Evolutionary conservation across 2,113 vertebrate species (phyloP).

Genomic region (Glaucomys volans): DNA sequence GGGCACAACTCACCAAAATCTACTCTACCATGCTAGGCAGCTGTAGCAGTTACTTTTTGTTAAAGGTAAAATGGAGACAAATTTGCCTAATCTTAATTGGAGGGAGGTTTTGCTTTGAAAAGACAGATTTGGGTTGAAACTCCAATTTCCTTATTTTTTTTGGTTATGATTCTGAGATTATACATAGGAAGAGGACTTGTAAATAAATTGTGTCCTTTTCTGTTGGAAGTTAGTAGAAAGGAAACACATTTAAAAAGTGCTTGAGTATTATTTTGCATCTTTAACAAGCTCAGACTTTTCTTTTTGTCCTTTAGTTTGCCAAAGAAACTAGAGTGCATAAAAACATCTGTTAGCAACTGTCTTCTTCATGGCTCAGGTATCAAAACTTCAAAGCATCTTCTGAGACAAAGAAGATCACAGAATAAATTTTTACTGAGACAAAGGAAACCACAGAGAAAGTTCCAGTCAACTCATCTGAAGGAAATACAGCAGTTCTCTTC

Average conservation of each 20-base stretch:
- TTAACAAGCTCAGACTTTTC: slow-evolving; percentile 59
- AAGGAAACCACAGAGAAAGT: slow-evolving; percentile 55
- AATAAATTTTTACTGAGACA: slow-evolving; percentile 53
- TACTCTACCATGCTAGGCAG: background rate
- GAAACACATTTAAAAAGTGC: background rate
- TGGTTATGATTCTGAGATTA: slow-evolving; percentile 12
- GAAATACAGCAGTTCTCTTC: slow-evolving; percentile 41
- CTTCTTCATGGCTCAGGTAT: slow-evolving; percentile 70
- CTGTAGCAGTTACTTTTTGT: background rate
- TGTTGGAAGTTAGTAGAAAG: slow-evolving; percentile 23
- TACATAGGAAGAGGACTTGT: background rate
- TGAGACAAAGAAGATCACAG: slow-evolving; percentile 40
- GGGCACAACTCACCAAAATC: background rate
- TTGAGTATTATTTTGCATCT: background rate
- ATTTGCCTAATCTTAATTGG: background rate
- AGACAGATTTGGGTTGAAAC: slow-evolving; percentile 30
- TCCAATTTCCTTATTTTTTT: slow-evolving; percentile 45
- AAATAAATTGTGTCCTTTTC: slow-evolving; percentile 48
- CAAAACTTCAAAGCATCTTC: background rate
- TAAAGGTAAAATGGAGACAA: background rate
- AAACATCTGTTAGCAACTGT: slow-evolving; percentile 85
- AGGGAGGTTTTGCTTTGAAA: slow-evolving; percentile 23
- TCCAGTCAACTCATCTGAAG: slow-evolving; percentile 60
- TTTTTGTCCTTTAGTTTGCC: slow-evolving; percentile 83
- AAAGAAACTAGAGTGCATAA: slow-evolving; percentile 86